Base-by-base conservation (phyloP, 2,888 invertebrate species). In the Augiades crinisus region DNA sequence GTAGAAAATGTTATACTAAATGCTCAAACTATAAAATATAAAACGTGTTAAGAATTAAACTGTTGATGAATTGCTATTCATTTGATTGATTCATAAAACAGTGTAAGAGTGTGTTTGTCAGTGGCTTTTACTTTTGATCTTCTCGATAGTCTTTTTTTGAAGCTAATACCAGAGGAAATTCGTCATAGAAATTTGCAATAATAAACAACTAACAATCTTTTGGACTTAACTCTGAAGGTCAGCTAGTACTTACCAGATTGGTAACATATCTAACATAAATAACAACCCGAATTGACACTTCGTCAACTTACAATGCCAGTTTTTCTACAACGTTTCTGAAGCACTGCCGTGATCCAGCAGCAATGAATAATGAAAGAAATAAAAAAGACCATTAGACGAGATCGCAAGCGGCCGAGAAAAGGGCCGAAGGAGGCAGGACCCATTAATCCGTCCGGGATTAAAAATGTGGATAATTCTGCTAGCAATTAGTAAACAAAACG, bases 181-280 rank as follows among this genome's bases (percentile, higher is more conserved):
- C n/a, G n/a, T n/a, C n/a, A n/a, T n/a, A n/a, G n/a, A n/a, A n/a
- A n/a, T n/a, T n/a, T n/a, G n/a, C n/a, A 27, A n/a, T n/a, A 27
- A 2, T 27, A 2, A 27, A 27, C 34, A 7, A 4, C 33, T 40
- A 14, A n/a, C n/a, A n/a, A n/a, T n/a, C 24, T 24, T 24, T 21
- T 22, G n/a, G 8, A 40, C 12, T 5, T 5, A 24, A 24, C 22
- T 77, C 72, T 70, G 75, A 33, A 17, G 24, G 22, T 13, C 14
- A 31, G 37, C 41, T 17, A 16, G 27, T 16, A 41, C n/a, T n/a
- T n/a, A 41, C 40, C 46, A n/a, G n/a, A n/a, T 67, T 70, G 70
- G 72, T 71, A 74, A 73, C 73, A 68, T 68, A 70, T 73, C 63
- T 70, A 75, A 81, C 79, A 81, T 70, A 68, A 74, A 62, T 54